Evolutionary conservation across 2,113 vertebrate genomes (phyloP), one percentile per base, ranked within the genome.

Genomic region (Abramis brama): DNA sequence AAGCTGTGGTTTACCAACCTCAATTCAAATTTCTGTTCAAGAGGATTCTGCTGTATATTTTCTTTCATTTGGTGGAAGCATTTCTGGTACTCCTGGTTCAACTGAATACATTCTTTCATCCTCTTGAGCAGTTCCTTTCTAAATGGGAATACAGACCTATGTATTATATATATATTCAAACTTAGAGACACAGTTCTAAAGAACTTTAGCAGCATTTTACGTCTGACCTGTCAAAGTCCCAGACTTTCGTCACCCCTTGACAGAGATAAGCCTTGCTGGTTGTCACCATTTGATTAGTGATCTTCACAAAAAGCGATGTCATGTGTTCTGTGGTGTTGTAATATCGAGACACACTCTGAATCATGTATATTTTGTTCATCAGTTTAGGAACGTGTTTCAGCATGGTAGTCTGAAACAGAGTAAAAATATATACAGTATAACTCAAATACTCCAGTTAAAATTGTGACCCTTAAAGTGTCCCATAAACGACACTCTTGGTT

Each of bases 251-350:
- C 83, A 94, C 94, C 23, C 92, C 95, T 87, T 94, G 93, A 68
- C 55, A 75, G 23, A 97, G 92, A 87, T 95, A 94, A 0, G 27
- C 85, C 87, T 94, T 95, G 92, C 95, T 95, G 45, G 93, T 94
- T 80, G 88, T 91, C 88, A 96, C 94, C 94, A 97, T 95, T 90
- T 96, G 96, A 89, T 97, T 97, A 50, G 96, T 96, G 90, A 97
- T 92, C 90, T 96, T 97, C 64, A 96, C 93, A 88, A 97, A 95
- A 88, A 97, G 95, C 0, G 95, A 95, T 4, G 94, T 97, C 94
- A 95, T 94, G 39, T 84, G 86, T 83, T 97, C 95, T 5, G 96
- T 95, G 0, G 95, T 96, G 90, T 96, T 95, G 91, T 96, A 96
- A 91, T 94, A 94, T 0, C 86, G 93, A 19, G 96, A 96, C 15